Evolutionary conservation across 1,140 invertebrate genomes (phyloP), one percentile per base, ranked within the genome.

Genomic region (Stegodyphus dumicola): DNA sequence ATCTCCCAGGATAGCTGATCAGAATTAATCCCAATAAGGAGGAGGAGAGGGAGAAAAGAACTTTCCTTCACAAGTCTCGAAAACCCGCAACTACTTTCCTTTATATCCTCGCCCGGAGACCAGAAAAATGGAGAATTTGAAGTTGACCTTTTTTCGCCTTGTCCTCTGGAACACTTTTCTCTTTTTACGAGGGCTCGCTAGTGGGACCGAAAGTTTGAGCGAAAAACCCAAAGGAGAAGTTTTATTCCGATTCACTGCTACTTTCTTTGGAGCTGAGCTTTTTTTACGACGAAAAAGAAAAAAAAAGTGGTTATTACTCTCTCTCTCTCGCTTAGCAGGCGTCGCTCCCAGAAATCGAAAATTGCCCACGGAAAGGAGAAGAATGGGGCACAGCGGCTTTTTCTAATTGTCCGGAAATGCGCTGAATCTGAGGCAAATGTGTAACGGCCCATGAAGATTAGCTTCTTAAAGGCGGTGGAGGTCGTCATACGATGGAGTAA

Each of bases 381-480:
- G 54, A n/a, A 81, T 15, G 33, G 77, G n/a, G 15, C 5, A 79
- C 56, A 49, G 18, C 77, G 53, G 78, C 78, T 73, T 81, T 81
- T 49, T 56, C 78, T 81, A 81, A 81, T 81, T 81, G 70, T 15
- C 56, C 64, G 54, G 67, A 81, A 81, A 81, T n/a, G 48, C 78
- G 67, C 56, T 73, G 70, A 73, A 54, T 49, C 18, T n/a, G 18
- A 53, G 54, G 65, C 69, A 51, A 81, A 64, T 60, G 69, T 18
- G 18, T 56, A 78, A 81, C 54, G 69, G 78, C 17, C 67, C 56
- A 17, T 33, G 66, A 81, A 54, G 78, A 81, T 73, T 81, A 73
- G 15, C 7, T 13, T 7, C 13, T 71, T 60, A 18, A 54, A 54
- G 18, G 64, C 13, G 18, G 10, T 78, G 69, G 51, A 69, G 77